Percentiles rank a stretch among this genome's conserved stretches.
Evolutionary conservation across 1,140 invertebrate species (phyloP).

Genomic region (Telenomus remus): DNA sequence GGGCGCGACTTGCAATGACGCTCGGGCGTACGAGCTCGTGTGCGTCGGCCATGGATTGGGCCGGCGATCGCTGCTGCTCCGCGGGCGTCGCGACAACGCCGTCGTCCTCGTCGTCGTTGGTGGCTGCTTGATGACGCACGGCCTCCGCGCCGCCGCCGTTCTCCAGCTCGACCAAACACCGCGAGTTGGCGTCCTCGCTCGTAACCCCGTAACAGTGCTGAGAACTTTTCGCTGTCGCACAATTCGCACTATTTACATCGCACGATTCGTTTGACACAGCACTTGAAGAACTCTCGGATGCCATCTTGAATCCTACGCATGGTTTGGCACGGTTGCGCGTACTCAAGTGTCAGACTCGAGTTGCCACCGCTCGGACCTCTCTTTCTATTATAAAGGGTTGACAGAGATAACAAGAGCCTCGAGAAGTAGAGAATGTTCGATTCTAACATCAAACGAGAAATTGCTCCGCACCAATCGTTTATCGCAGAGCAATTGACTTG

Average conservation of each 20-base stretch:
- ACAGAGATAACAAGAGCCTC: background rate
- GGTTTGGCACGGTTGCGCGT: slow-evolving; percentile 17
- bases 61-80: slow-evolving; percentile 45
- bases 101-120: slow-evolving; percentile 29
- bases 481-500: too few relatives aligned
- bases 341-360: background rate
- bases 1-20: slow-evolving; percentile 1
- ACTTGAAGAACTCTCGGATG: slow-evolving; percentile 72
- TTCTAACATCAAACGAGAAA: too few relatives aligned
- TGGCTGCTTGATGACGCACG: background rate
- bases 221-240: slow-evolving; percentile 46
- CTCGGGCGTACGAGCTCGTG: slow-evolving; percentile 23
- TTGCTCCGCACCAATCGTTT: too few relatives aligned
- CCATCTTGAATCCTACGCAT: slow-evolving; percentile 74
- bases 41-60: slow-evolving; percentile 55
- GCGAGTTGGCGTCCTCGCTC: slow-evolving; percentile 15
- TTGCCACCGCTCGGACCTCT: background rate
- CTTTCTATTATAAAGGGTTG: background rate
- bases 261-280: slow-evolving; percentile 71
- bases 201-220: background rate
- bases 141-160: slow-evolving; percentile 24
- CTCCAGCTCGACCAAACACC: slow-evolving; percentile 10
- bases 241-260: slow-evolving; percentile 73
- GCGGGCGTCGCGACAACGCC: slow-evolving; percentile 68
- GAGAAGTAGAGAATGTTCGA: too few relatives aligned